Evolutionary conservation across 1,140 invertebrate species (phyloP).

Genomic region (Drosophila rufa): DNA sequence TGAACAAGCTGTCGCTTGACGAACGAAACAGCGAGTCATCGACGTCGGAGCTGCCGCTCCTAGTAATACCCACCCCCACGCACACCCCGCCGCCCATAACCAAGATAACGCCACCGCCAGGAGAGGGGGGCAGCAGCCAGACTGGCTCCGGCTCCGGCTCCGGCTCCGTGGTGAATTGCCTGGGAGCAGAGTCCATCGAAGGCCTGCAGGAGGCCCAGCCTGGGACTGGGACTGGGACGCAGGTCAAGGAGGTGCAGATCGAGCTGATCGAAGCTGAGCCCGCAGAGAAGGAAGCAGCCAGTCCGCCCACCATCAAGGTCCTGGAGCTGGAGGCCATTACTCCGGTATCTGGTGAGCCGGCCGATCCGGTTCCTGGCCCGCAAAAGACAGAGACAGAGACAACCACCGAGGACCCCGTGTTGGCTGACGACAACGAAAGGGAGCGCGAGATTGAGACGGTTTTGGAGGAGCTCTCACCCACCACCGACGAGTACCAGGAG

Average conservation of each 20-base stretch:
- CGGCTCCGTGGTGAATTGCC: slow-evolving; percentile 5
- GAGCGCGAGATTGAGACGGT: slow-evolving; percentile 25
- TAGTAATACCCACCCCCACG: slow-evolving; percentile 30
- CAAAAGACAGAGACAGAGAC: slow-evolving; percentile 7
- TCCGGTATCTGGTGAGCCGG: not conserved
- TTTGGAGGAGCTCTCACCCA: slow-evolving; percentile 73
- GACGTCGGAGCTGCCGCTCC: slow-evolving; percentile 43
- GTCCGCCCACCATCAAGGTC: slow-evolving; percentile 58
- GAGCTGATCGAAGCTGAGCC: slow-evolving; percentile 62
- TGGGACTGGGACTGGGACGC: not conserved
- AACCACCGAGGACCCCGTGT: slow-evolving; percentile 8
- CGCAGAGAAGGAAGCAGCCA: slow-evolving; percentile 20
- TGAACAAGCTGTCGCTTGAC: slow-evolving; percentile 49
- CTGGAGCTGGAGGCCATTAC: slow-evolving; percentile 27
- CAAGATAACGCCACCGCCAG: slow-evolving; percentile 61
- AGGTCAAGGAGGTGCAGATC: slow-evolving; percentile 73
- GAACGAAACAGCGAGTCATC: slow-evolving; percentile 55
- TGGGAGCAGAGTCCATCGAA: not conserved
- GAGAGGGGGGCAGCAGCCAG: slow-evolving; percentile 21
- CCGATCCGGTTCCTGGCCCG: not conserved
- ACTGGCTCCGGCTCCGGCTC: slow-evolving; percentile 8
- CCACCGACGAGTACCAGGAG: slow-evolving; percentile 81
- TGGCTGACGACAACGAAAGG: not conserved
- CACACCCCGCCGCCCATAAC: slow-evolving; percentile 57
- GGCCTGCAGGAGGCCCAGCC: not conserved